Percentiles rank a stretch among this genome's conserved stretches.
Conservation (phyloP, 2,888 invertebrate genomes). For the Dorcus hopei region DNA sequence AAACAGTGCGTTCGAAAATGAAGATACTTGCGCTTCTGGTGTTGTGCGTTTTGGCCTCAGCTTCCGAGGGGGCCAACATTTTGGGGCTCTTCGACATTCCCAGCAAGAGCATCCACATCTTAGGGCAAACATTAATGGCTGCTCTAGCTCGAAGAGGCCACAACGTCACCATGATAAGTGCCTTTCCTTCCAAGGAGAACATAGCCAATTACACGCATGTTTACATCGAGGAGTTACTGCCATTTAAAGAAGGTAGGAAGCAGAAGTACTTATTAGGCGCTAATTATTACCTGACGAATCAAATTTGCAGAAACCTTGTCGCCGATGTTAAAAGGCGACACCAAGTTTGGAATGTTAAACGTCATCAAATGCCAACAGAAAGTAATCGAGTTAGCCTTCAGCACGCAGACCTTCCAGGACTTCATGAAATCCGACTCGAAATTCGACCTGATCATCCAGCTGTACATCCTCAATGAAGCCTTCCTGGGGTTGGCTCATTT, state of each 20-base stretch:
- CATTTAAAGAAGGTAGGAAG: constrained; percentile 7
- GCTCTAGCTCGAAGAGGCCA: constrained; percentile 12
- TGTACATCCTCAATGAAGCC: constrained; percentile 5
- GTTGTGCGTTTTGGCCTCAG: neutral
- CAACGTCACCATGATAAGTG: constrained; percentile 14
- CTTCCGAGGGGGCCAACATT: constrained; percentile 2
- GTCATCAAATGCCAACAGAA: constrained; percentile 1
- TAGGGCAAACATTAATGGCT: constrained; percentile 9
- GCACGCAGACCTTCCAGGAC: constrained; percentile 1
- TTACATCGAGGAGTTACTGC: constrained; percentile 4
- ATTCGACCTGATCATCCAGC: constrained; percentile 13
- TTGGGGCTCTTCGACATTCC: constrained; percentile 12
- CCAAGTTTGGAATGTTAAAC: constrained; percentile 5
- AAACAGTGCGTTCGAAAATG: too few species aligned
- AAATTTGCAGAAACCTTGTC: constrained; percentile 4
- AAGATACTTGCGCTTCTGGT: neutral
- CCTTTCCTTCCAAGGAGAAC: constrained; percentile 7
- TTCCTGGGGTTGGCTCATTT: constrained; percentile 28
- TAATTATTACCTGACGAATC: neutral
- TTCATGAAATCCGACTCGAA: constrained; percentile 11
- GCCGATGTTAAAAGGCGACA: constrained; percentile 1
- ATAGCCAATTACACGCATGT: constrained; percentile 6
- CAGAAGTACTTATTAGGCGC: neutral
- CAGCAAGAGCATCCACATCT: constrained; percentile 10
- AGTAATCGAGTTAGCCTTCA: constrained; percentile 4